phyloP scores from a whole-genome alignment of 2,113 vertebrate genomes.

The Saccopteryx bilineata region DNA sequence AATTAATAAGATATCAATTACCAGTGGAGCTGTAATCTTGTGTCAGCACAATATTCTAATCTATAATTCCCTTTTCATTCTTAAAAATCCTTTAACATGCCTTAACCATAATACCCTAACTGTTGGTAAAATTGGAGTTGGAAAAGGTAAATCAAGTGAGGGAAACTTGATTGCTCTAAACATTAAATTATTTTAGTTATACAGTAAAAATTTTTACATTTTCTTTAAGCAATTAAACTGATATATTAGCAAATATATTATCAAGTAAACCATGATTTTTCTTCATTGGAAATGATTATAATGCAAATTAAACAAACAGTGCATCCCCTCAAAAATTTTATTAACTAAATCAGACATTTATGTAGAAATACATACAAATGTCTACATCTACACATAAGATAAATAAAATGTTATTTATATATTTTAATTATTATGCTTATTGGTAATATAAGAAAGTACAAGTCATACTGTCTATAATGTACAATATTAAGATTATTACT shows the following conservation, averaged over 20 bases:
- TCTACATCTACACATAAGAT: background rate
- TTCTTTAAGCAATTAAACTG: background rate
- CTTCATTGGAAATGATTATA: background rate
- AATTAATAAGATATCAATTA: slow-evolving; percentile 25
- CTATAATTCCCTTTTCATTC: background rate
- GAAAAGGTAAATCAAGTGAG: background rate
- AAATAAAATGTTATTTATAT: background rate
- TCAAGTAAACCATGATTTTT: background rate
- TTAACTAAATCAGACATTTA: background rate
- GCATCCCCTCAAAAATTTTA: background rate
- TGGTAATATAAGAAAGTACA: background rate
- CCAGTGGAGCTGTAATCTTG: background rate
- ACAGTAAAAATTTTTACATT: background rate
- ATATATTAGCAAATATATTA: background rate
- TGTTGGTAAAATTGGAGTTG: background rate
- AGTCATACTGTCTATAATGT: background rate
- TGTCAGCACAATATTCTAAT: background rate
- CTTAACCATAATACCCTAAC: background rate
- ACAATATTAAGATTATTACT: background rate
- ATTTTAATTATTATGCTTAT: background rate
- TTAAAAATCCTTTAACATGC: background rate
- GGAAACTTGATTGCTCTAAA: background rate
- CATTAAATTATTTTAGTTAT: background rate
- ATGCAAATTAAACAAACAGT: background rate
- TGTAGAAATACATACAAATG: background rate